Conservation (phyloP, 2,797 vertebrate genomes). For the Sebastes wilsoni region DNA sequence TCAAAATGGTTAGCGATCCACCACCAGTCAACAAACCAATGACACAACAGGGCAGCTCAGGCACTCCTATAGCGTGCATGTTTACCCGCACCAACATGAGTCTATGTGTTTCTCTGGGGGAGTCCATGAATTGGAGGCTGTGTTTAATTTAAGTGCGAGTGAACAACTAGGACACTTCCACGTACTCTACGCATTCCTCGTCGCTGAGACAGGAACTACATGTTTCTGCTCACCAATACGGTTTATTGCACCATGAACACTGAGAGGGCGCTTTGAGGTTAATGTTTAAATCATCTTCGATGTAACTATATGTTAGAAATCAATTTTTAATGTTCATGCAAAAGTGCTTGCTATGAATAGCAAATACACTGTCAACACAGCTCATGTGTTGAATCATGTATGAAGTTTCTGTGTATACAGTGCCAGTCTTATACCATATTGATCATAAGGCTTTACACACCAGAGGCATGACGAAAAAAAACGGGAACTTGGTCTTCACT, state of each 20-base stretch:
- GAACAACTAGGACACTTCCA: conserved; percentile 29
- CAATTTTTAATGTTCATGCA: conserved; percentile 37
- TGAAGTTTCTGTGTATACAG: conserved; percentile 13
- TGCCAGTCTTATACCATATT: not conserved
- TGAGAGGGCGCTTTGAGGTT: not conserved
- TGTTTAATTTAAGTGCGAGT: conserved; percentile 31
- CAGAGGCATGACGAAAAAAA: too few relatives aligned
- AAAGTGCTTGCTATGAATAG: conserved; percentile 31
- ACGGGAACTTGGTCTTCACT: rapidly evolving
- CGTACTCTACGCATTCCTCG: not conserved
- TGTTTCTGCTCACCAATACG: not conserved
- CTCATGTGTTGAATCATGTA: conserved; percentile 44
- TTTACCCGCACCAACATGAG: not conserved
- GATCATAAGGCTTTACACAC: not conserved
- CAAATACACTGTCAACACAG: conserved; percentile 2
- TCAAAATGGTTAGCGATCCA: conserved; percentile 46
- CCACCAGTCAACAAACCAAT: conserved; percentile 40
- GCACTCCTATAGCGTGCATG: not conserved
- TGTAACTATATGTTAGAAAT: conserved; percentile 9
- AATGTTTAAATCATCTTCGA: not conserved
- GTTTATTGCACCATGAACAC: not conserved
- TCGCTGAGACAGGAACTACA: not conserved
- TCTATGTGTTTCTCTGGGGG: not conserved
- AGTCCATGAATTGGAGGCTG: not conserved
- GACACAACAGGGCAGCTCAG: conserved; percentile 13